Evolutionary conservation across 2,888 invertebrate genomes (phyloP), one percentile per base, ranked within the genome.

Genomic region (Machimus atricapillus): DNA sequence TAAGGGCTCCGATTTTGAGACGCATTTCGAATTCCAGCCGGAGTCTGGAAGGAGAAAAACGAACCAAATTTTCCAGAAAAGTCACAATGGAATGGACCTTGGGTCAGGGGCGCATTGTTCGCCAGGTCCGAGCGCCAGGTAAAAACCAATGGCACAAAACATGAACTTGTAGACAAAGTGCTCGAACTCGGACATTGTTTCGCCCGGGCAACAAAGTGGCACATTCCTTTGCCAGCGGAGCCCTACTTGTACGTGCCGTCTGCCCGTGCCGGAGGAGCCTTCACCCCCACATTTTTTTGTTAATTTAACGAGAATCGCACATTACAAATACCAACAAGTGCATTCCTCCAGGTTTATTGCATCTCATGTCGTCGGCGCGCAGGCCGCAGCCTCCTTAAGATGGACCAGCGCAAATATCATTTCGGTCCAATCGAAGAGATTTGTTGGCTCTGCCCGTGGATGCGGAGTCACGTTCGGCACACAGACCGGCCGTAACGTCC

Each of bases 401-500:
- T 23, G 14, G 37, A 37, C 43, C 43, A n/a, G 31, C 37, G 73
- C 83, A 83, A 83, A 83, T 83, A 83, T 83, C 83, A 83, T 83
- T 40, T 83, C 73, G 19, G 83, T 40, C 43, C 83, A 83, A 83
- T 83, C 83, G 83, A 83, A 83, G 73, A 83, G 83, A 83, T 83
- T 83, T 83, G 83, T 83, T 83, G 83, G 83, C 73, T 83, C 66
- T 37, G 37, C 66, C 23, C 16, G 43, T 56, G 52, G 52, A 85
- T 85, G 74, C 76, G 46, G 9, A 85, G 85, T 85, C 85, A 85
- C 85, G 85, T 85, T 85, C 85, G 52, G 85, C n/a, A 85, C 85
- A 85, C 85, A 85, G 76, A 52, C 34, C 52, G 85, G 77, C 52
- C 76, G 76, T 76, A 83, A 66, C 83, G 66, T 58, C 66, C 83